Base-by-base conservation (phyloP, 2,888 invertebrate species). In the Aphidoletes aphidimyza region DNA sequence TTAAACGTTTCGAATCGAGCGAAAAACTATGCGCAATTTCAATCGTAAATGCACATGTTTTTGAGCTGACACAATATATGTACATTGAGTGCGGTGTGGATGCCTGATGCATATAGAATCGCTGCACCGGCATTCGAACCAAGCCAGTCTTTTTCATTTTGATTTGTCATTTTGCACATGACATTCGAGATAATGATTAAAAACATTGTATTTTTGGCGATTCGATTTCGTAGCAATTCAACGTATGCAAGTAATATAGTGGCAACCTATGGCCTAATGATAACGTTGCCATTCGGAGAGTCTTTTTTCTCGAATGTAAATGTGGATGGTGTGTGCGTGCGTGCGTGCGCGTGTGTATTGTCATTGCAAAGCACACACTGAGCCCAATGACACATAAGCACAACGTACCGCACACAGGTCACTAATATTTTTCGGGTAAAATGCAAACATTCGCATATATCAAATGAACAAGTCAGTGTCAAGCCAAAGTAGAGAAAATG, bases 131-230 rank as follows among this genome's bases (percentile, higher is more conserved):
- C n/a, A n/a, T n/a, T n/a, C n/a, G n/a, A n/a, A n/a, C n/a, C n/a
- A 1, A 69, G 11, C 0, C 30, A 69, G 69, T 14, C 34, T 69
- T 69, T 81, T 81, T 81, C 81, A 81, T 81, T n/a, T 81, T 36
- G 37, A 81, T 81, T 37, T 81, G 36, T 36, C 81, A 81, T 81
- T 19, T 81, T 81, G 81, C 81, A 37, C 37, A 37, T 81, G 81
- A 81, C 37, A 81, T 37, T 81, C 37, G 81, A 81, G 81, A 81
- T 81, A 81, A 81, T 81, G 81, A 81, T 81, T 81, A 81, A 81
- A 81, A 81, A 81, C 81, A 81, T 81, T 81, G 81, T 81, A 37
- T 81, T 81, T 81, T 81, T 81, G 81, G 81, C 69, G 69, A 69
- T 81, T 81, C 81, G 37, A 37, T 81, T 81, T 30, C 69, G 69